Evolutionary conservation across 2,113 vertebrate genomes (phyloP).

Genomic region (Melanostigma gelatinosum): DNA sequence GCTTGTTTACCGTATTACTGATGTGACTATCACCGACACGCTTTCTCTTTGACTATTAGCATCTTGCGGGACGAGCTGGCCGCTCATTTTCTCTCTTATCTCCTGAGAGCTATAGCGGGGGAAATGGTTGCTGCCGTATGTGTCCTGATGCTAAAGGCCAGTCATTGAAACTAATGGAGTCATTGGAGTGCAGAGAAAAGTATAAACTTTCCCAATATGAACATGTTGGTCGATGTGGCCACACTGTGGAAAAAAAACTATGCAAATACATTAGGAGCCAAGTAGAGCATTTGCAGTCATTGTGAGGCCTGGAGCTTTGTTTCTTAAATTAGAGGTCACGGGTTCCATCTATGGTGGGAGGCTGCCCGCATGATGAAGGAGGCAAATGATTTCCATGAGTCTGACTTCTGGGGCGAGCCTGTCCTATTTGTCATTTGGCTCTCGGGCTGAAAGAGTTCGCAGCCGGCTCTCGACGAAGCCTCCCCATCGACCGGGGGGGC

Average conservation of each 20-base stretch:
- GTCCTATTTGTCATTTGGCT: slow-evolving; percentile 58
- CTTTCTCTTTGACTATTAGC: slow-evolving; percentile 18
- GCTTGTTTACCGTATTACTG: slow-evolving; percentile 2
- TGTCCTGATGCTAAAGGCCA: slow-evolving; percentile 16
- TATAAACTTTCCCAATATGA: background rate
- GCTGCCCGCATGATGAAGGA: slow-evolving; percentile 56
- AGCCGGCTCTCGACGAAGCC: slow-evolving; percentile 13
- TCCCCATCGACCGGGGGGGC: background rate
- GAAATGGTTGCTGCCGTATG: background rate
- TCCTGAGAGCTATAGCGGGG: slow-evolving; percentile 1
- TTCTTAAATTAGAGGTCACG: slow-evolving; percentile 58
- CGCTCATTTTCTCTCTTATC: background rate
- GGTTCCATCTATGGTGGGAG: slow-evolving; percentile 27
- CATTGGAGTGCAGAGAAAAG: background rate
- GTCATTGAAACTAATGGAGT: slow-evolving; percentile 4
- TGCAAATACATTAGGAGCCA: slow-evolving; percentile 22
- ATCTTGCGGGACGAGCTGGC: slow-evolving; percentile 17
- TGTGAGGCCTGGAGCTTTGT: slow-evolving; percentile 41
- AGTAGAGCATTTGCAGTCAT: slow-evolving; percentile 23
- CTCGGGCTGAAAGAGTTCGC: slow-evolving; percentile 20
- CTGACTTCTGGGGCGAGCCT: slow-evolving; percentile 41
- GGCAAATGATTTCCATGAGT: slow-evolving; percentile 51
- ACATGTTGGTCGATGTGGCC: slow-evolving; percentile 1
- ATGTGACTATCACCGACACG: slow-evolving; percentile 7
- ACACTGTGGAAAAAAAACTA: slow-evolving; percentile 1